phyloP scores from a whole-genome alignment of 2,113 vertebrate genomes.

The Cololabis saira region DNA sequence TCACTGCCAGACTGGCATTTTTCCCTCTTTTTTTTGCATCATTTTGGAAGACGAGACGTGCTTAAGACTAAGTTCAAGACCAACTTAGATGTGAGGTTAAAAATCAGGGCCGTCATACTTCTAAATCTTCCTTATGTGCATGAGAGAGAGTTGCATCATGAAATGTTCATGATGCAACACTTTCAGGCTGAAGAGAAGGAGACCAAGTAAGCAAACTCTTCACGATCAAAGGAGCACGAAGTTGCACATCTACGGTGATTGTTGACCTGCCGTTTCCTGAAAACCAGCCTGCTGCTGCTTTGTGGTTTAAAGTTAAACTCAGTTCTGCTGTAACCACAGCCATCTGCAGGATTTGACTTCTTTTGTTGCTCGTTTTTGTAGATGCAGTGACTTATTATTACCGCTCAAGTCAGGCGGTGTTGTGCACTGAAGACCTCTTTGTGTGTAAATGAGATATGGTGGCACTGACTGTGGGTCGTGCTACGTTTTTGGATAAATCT shows the following conservation, averaged over 20 bases:
- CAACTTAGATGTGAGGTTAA: slow-evolving; percentile 57
- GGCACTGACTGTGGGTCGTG: slow-evolving; percentile 3
- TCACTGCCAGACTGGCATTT: slow-evolving; percentile 44
- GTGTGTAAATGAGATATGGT: neutral
- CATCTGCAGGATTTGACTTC: slow-evolving; percentile 2
- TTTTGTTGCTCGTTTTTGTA: slow-evolving; percentile 11
- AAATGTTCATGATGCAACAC: slow-evolving; percentile 62
- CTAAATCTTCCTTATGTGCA: slow-evolving; percentile 5
- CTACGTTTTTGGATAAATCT: slow-evolving; percentile 11
- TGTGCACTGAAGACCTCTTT: slow-evolving; percentile 2
- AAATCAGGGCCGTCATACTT: slow-evolving; percentile 29
- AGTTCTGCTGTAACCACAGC: slow-evolving; percentile 15
- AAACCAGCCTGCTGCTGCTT: neutral
- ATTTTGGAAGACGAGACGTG: slow-evolving; percentile 74
- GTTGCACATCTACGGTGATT: slow-evolving; percentile 21
- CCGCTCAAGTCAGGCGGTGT: slow-evolving; percentile 17
- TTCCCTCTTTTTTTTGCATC: slow-evolving; percentile 52
- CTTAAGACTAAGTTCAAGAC: slow-evolving; percentile 58
- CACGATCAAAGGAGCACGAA: slow-evolving; percentile 30
- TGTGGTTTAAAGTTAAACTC: neutral
- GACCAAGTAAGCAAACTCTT: slow-evolving; percentile 51
- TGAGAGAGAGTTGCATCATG: slow-evolving; percentile 46
- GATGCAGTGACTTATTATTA: neutral
- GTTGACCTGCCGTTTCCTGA: slow-evolving; percentile 17
- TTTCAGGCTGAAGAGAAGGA: slow-evolving; percentile 38